Evolutionary conservation across 2,113 vertebrate genomes (phyloP).

Genomic region (Himantopus leucocephalus): DNA sequence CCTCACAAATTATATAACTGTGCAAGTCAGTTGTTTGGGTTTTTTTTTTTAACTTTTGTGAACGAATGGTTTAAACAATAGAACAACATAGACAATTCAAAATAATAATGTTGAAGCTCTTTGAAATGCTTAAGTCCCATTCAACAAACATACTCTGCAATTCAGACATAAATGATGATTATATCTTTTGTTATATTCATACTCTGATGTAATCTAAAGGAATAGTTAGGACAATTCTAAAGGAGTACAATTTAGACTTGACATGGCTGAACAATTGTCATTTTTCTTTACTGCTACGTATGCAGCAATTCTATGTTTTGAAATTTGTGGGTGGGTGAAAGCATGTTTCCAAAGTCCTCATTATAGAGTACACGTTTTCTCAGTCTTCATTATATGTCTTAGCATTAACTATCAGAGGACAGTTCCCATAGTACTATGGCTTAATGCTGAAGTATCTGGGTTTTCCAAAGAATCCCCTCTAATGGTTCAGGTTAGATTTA

Average conservation of each 20-base stretch:
- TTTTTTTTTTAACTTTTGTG: neutral
- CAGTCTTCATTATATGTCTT: neutral
- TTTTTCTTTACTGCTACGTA: neutral
- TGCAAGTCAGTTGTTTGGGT: neutral
- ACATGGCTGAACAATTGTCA: neutral
- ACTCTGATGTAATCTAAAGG: neutral
- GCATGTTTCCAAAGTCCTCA: neutral
- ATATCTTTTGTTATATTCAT: neutral
- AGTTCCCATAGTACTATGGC: neutral
- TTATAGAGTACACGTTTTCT: neutral
- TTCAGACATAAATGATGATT: neutral
- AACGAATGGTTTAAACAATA: neutral
- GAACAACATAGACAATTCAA: neutral
- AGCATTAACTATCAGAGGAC: neutral
- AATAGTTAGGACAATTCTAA: neutral
- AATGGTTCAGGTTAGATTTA: neutral
- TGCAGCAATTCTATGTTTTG: neutral
- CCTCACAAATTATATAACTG: neutral
- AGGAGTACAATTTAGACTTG: neutral
- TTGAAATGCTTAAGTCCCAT: neutral
- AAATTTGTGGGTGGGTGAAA: neutral
- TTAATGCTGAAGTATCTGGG: neutral
- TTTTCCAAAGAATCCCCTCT: neutral
- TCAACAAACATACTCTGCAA: neutral
- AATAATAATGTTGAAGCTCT: neutral